Conservation (phyloP, 2,113 vertebrate species). For the Manacus vitellinus region DNA sequence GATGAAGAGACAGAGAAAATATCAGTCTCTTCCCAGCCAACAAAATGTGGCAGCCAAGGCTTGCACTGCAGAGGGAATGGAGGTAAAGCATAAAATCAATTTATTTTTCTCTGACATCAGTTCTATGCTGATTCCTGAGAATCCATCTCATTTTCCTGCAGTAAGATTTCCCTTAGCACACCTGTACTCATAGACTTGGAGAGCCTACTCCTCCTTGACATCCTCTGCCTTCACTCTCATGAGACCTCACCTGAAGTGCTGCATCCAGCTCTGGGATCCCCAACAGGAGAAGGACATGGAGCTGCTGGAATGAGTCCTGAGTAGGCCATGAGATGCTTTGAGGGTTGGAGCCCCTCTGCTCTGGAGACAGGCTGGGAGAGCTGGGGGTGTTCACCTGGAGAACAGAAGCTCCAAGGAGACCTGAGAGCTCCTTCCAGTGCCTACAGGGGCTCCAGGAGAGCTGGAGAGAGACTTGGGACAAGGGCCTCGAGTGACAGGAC, state of each 20-base stretch:
- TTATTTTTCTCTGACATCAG: background rate
- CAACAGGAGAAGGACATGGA: background rate
- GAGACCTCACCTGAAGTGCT: background rate
- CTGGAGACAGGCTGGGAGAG: background rate
- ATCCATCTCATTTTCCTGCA: background rate
- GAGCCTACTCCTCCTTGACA: background rate
- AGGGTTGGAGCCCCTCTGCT: background rate
- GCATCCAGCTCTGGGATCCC: background rate
- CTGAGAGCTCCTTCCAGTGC: background rate
- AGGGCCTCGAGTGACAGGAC: background rate
- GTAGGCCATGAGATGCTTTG: background rate
- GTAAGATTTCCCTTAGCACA: background rate
- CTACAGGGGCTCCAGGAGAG: fast-evolving
- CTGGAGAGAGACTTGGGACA: background rate
- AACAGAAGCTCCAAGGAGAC: background rate
- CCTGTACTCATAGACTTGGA: background rate
- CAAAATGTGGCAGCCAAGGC: background rate
- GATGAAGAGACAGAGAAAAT: background rate
- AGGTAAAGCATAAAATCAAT: background rate
- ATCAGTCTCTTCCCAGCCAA: background rate
- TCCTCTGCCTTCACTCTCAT: background rate
- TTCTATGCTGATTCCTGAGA: background rate
- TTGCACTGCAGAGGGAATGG: background rate
- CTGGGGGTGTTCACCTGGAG: background rate
- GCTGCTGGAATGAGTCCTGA: background rate